Conservation (phyloP, 2,113 vertebrate species). For the Paradoxurus hermaphroditus region DNA sequence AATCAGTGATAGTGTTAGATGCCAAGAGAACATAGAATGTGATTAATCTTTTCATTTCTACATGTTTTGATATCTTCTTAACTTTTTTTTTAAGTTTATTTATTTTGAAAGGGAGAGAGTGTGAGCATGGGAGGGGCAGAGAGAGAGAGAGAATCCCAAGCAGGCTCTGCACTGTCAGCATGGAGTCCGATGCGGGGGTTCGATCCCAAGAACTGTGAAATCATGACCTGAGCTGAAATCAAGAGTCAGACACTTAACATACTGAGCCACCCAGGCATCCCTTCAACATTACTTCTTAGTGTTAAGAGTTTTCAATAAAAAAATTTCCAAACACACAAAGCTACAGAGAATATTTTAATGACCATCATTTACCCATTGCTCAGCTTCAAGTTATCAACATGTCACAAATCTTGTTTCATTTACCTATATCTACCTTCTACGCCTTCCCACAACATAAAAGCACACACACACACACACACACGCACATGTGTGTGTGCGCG, state of each 20-base stretch:
- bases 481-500: too few relatives aligned
- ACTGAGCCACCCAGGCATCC: too few relatives aligned
- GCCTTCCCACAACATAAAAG: too few relatives aligned
- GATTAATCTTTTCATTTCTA: constrained; percentile 20
- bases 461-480: not conserved
- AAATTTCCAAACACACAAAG: not conserved
- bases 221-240: too few relatives aligned
- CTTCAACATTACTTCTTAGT: not conserved
- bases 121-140: too few relatives aligned
- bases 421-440: not conserved
- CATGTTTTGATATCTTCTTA: not conserved
- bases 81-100: not conserved
- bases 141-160: too few relatives aligned
- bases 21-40: not conserved
- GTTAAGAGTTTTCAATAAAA: not conserved
- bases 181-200: too few relatives aligned
- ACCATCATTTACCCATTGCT: not conserved
- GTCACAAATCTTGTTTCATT: not conserved
- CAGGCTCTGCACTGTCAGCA: too few relatives aligned
- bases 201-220: too few relatives aligned
- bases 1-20: not conserved
- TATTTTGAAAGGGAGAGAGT: too few relatives aligned
- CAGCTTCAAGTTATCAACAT: not conserved
- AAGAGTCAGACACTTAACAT: too few relatives aligned
- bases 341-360: not conserved